phyloP scores from a whole-genome alignment of 2,888 invertebrate genomes.

The Heliconius hortense region DNA sequence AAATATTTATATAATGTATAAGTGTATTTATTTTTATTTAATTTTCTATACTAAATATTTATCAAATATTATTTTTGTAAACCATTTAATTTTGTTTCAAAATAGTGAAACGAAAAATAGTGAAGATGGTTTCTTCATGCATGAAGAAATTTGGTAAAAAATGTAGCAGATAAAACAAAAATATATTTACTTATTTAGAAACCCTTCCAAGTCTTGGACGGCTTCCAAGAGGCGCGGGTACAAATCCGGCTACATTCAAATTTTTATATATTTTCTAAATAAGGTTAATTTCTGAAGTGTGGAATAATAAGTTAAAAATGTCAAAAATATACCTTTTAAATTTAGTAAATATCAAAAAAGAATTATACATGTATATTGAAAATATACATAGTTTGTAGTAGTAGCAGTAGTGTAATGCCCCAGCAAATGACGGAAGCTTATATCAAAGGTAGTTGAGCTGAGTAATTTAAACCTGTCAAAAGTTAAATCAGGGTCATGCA shows the following conservation, averaged over 20 bases:
- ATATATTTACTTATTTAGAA: too few relatives aligned
- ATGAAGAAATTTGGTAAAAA: too few relatives aligned
- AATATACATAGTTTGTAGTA: constrained; percentile 16
- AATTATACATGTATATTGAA: neutral
- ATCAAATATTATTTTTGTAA: neutral
- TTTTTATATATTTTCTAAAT: too few relatives aligned
- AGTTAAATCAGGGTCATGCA: constrained; percentile 60
- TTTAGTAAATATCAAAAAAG: neutral
- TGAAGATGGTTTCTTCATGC: neutral
- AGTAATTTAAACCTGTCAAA: constrained; percentile 68
- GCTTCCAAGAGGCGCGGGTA: too few relatives aligned
- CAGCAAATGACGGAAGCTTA: constrained; percentile 61
- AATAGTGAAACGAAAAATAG: neutral
- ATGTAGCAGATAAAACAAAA: too few relatives aligned
- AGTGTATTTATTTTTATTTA: neutral
- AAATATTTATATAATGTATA: neutral
- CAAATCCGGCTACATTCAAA: too few relatives aligned
- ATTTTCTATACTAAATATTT: too few relatives aligned
- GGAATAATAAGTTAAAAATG: neutral
- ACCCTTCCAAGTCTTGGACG: too few relatives aligned
- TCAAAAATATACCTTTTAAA: neutral
- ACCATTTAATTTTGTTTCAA: neutral
- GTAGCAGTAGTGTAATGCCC: constrained; percentile 41
- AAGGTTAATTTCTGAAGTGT: too few relatives aligned
- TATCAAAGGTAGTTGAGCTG: constrained; percentile 67